phyloP scores from a whole-genome alignment of 1,140 invertebrate genomes.

The Probaryconus sp. region DNA sequence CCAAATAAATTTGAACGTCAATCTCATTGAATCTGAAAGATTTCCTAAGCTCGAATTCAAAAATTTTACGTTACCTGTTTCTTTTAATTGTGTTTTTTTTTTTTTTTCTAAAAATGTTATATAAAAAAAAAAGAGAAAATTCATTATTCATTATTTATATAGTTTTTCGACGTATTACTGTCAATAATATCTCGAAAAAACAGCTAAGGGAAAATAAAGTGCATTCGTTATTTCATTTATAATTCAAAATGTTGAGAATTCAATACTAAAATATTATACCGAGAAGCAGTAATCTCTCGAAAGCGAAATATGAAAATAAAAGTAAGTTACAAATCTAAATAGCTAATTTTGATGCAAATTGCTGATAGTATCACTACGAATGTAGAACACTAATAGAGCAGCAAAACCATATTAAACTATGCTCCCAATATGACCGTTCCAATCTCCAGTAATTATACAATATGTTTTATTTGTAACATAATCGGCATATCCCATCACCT shows the following conservation, averaged over 20 bases:
- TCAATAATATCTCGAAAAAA: no score
- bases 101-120: no score
- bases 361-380: conserved; percentile 48
- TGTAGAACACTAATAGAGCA: conserved; percentile 47
- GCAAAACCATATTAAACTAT: conserved; percentile 52
- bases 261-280: not conserved
- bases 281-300: conserved; percentile 16
- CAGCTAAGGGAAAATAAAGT: no score
- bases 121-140: no score
- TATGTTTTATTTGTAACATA: conserved; percentile 48
- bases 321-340: conserved; percentile 49
- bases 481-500: no score
- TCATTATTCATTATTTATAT: no score
- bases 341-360: conserved; percentile 53
- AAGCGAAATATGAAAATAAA: conserved; percentile 39
- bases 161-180: not conserved
- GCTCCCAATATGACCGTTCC: conserved; percentile 39
- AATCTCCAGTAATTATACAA: conserved; percentile 26
- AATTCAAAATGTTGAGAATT: no score
- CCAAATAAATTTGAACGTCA: not conserved
- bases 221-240: no score
- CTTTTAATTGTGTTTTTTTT: no score
- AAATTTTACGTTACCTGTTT: no score
- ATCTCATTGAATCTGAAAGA: no score
- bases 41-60: no score